Evolutionary conservation across 2,888 invertebrate species (phyloP).

Genomic region (Megaustenia siamemsis): DNA sequence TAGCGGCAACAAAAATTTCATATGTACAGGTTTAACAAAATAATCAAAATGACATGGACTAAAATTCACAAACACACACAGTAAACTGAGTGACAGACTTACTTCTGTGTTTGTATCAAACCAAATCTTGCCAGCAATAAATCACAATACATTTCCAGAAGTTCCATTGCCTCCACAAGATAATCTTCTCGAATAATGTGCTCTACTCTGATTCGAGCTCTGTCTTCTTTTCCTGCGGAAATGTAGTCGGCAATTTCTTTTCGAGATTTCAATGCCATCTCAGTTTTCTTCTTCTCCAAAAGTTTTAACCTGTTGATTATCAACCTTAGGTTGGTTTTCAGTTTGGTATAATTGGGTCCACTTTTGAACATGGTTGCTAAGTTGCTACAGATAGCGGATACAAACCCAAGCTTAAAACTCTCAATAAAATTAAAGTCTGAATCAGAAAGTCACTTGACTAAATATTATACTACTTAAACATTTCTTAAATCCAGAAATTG

Average conservation of each 20-base stretch:
- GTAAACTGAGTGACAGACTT: too few relatives aligned
- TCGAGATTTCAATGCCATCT: constrained; percentile 95
- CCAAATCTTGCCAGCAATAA: constrained; percentile 96
- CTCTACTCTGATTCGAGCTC: constrained; percentile 97
- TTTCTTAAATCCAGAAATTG: too few relatives aligned
- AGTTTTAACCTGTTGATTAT: constrained; percentile 95
- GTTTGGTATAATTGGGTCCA: constrained; percentile 93
- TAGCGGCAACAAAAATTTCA: too few relatives aligned
- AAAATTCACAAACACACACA: too few relatives aligned
- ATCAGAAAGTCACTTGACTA: too few relatives aligned
- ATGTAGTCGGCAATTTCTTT: constrained; percentile 97
- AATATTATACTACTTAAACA: too few relatives aligned
- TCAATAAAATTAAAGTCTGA: too few relatives aligned
- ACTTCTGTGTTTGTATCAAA: constrained; percentile 85
- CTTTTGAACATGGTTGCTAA: constrained; percentile 83
- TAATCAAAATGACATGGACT: too few relatives aligned
- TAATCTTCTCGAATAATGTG: constrained; percentile 99
- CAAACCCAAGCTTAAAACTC: too few relatives aligned
- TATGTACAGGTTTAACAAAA: too few relatives aligned
- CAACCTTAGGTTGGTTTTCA: constrained; percentile 96
- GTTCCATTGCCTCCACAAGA: constrained; percentile 98
- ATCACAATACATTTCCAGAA: constrained; percentile 99
- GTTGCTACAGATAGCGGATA: background rate
- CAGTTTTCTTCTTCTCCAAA: constrained; percentile 95
- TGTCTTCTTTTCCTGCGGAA: constrained; percentile 81